phyloP scores from a whole-genome alignment of 2,113 vertebrate species.

The Alligator mississippiensis region DNA sequence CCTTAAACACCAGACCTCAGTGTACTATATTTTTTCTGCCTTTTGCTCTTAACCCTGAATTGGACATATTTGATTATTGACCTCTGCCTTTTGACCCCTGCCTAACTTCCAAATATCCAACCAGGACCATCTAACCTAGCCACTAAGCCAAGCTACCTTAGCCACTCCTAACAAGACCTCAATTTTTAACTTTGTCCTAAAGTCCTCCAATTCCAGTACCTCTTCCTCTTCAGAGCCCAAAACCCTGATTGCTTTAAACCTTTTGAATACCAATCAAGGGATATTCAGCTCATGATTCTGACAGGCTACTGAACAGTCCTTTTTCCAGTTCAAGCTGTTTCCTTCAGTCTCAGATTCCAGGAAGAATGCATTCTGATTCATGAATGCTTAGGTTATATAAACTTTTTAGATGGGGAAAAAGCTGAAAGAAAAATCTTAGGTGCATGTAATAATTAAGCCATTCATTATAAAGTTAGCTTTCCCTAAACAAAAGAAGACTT shows the following conservation, averaged over 20 bases:
- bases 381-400: background rate
- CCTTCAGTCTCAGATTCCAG: background rate
- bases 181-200: background rate
- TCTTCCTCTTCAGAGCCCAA: background rate
- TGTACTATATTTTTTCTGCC: no score
- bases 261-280: background rate
- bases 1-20: no score
- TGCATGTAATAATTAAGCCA: background rate
- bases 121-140: no score
- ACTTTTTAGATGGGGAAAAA: background rate
- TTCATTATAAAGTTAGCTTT: background rate
- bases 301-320: background rate
- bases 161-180: no score
- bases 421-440: background rate
- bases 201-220: background rate
- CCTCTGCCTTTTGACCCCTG: no score
- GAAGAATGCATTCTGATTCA: background rate
- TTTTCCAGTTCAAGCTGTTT: no score
- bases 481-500: background rate
- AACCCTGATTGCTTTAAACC: background rate
- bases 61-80: no score
- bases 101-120: no score
- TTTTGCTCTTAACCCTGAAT: no score
- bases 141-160: no score
- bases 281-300: background rate